Evolutionary conservation across 2,113 vertebrate genomes (phyloP), one percentile per base, ranked within the genome.

Genomic region (Vireo altiloquus): DNA sequence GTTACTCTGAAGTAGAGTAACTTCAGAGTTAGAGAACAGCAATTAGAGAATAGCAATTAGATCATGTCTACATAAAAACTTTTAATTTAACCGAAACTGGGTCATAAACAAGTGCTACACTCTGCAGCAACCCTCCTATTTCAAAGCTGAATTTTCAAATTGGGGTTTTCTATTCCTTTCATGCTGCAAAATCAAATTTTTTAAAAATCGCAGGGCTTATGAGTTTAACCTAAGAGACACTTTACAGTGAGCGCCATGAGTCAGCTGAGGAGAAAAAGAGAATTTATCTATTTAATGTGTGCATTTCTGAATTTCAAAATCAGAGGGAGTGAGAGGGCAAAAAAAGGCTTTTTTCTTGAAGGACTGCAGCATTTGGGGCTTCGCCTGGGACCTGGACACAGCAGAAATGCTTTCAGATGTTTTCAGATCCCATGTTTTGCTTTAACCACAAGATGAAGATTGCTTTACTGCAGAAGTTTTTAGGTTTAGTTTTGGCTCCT

Each of bases 311-410:
- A 80, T 39, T 72, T 21, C 30, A 76, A 49, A 82, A 90, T 70
- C n/a, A 30, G 20, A 56, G 17, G 10, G 33, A 63, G 70, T 16
- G 4, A 47, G 10, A 42, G 61, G 8, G 3, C 4, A n/a, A 50
- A 16, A 30, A 13, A 31, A 19, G 3, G 0, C 0, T 7, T 24
- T 46, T 57, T 37, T 15, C 4, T 7, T 22, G 7, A 2, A 7
- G 4, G 6, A 24, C 37, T n/a, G 13, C 23, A 85, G 22, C 0
- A 1, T 39, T 35, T 69, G 30, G 8, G 5, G 11, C 11, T 25
- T 40, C 8, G 16, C 4, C 61, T 75, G 20, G 8, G 7, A 42
- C 15, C 5, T 49, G 61, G 7, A 31, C 15, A 49, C 2, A 21
- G 9, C 40, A 56, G 20, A 20, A 19, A 44, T 23, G 78, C 59